Evolutionary conservation across 2,113 vertebrate genomes (phyloP), one percentile per base, ranked within the genome.

Genomic region (Microcebus ravelobensis): DNA sequence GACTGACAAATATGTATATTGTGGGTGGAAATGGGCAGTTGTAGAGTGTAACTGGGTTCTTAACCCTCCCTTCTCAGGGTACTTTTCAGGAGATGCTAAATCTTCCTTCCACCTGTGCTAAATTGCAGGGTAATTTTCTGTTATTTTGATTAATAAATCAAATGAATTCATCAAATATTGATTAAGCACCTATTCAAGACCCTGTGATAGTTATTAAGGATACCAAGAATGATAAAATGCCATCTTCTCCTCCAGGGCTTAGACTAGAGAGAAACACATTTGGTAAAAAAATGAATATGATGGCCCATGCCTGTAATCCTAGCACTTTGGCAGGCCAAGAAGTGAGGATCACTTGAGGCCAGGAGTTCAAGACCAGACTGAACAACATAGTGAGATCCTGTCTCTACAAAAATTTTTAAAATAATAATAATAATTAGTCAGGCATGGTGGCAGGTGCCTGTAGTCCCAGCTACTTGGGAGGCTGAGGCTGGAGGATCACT

Each of bases 141-240:
- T 74, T 77, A 95, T 94, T 95, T 98, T 97, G 87, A 97, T 97
- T 97, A 97, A 96, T 95, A 97, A 97, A 71, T 97, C 95, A 94
- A 96, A 90, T 57, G 79, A 95, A 96, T 93, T 94, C 89, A 97
- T 97, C 79, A 97, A 97, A 95, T 95, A 96, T 95, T 96, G 92
- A 98, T 96, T 96, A 96, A 97, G 93, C 93, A 97, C 83, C 91
- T 97, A 63, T 90, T 97, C 34, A 91, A 97, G 94, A 89, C 29
- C 79, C 52, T 90, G 50, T 86, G 55, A 87, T 95, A 76, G 85
- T 91, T 96, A 97, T 90, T 94, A 93, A 88, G 70, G 87, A 76
- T 45, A 95, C 36, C 86, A 85, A 95, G 80, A 80, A 87, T 39
- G 31, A 76, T 27, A 85, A 87, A 94, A 96, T 39, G 15, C 23